Conservation (phyloP, 2,797 vertebrate species). For the Serranus cabrilla region DNA sequence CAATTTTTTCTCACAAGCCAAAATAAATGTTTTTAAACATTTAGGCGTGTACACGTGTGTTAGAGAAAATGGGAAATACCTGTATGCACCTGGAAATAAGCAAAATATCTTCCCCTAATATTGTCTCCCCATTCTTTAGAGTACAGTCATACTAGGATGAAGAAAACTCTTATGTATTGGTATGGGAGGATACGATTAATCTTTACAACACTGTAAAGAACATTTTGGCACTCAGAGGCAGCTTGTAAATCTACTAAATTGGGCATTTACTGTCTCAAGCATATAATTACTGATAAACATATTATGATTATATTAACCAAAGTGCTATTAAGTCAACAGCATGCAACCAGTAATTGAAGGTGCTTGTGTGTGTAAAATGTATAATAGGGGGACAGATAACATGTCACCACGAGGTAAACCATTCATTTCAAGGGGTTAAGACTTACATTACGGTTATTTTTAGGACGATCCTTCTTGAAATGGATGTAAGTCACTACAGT, state of each 20-base stretch:
- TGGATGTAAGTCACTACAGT: constrained; percentile 1
- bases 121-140: too few species aligned
- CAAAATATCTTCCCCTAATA: too few species aligned
- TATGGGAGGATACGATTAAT: background rate
- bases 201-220: background rate
- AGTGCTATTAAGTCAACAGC: constrained; percentile 34
- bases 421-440: constrained; percentile 12
- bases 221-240: background rate
- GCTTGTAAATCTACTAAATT: too few species aligned
- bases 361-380: background rate
- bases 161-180: background rate
- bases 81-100: too few species aligned
- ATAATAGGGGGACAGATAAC: background rate
- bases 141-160: background rate
- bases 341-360: constrained; percentile 11
- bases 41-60: too few species aligned
- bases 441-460: constrained; percentile 19
- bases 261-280: too few species aligned
- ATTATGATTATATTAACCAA: constrained; percentile 46
- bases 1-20: too few species aligned
- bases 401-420: constrained; percentile 2
- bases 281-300: constrained; percentile 19
- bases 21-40: too few species aligned
- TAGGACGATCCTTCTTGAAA: background rate
- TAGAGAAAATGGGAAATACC: too few species aligned